Base-by-base conservation (phyloP, 2,888 invertebrate species). In the Drosophila testacea region DNA sequence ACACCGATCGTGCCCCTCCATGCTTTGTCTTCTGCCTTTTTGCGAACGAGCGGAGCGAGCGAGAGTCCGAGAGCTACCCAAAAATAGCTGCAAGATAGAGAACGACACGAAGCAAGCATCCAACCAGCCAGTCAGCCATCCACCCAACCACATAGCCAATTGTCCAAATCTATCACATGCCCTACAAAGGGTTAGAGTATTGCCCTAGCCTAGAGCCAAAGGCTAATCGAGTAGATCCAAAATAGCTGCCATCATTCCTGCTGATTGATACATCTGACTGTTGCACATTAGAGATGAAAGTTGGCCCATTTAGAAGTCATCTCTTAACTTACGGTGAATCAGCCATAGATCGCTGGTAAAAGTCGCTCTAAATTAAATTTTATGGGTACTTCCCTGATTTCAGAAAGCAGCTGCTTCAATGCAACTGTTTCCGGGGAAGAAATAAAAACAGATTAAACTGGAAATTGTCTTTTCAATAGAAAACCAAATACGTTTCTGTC, bases 101-200 rank as follows among this genome's bases (percentile, higher is more conserved):
- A 73, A 52, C 51, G 57, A 42, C 28, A 28, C 34, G 55, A 50
- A 52, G 62, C 48, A 42, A 47, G 22, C 38, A 34, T 38, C 54
- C 28, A 30, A 38, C 10, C 36, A 46, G 38, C 10, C 30, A 48
- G 55, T 56, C 30, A 42, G 55, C 55, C 30, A 41, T 34, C 41
- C 13, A 46, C 10, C 51, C 36, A 44, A 41, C 39, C 13, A 52
- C 27, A 32, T 10, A 52, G 50, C 36, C 42, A 52, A 65, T 52
- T 50, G 55, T 39, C 47, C 22, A 42, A 63, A 50, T 41, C 52
- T 32, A 62, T 22, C 51, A 56, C 36, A 27, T 68, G 62, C 6
- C 48, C 61, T 52, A 38, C 65, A 46, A 60, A 51, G 82, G 88
- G 85, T 81, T 84, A 80, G 80, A 72, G 69, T 77, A 66, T 64